Conservation (phyloP, 2,113 vertebrate genomes). For the Microtus richardsoni region DNA sequence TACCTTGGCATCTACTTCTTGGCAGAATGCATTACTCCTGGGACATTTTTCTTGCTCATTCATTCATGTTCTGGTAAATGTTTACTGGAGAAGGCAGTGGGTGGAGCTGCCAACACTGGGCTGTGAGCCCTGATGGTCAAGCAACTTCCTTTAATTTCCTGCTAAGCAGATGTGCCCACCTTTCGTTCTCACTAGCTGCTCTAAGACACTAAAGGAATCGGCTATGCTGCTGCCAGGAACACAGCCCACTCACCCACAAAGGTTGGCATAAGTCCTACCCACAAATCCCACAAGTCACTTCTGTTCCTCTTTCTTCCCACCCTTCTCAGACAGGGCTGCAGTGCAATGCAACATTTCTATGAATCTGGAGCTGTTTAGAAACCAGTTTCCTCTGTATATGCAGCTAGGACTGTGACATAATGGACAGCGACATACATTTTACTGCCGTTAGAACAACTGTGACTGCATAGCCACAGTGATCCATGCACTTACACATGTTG, state of each 20-base stretch:
- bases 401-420: background rate
- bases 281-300: background rate
- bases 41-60: background rate
- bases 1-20: background rate
- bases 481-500: constrained; percentile 88
- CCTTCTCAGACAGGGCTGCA: background rate
- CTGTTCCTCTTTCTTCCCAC: background rate
- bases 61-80: background rate
- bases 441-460: background rate
- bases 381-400: background rate
- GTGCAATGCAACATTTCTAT: background rate
- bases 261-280: background rate
- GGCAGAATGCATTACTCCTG: background rate
- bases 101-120: background rate
- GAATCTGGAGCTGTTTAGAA: background rate
- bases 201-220: background rate
- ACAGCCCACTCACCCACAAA: background rate
- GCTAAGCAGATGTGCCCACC: background rate
- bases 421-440: background rate
- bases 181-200: background rate
- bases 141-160: background rate
- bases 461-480: background rate
- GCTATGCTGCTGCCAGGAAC: background rate
- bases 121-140: background rate
- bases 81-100: background rate